These are phyloP conservation scores for Gasteruption jaculator DNA, from an alignment of 2,888 invertebrate genomes.

Conservation along the genomic window DNA sequence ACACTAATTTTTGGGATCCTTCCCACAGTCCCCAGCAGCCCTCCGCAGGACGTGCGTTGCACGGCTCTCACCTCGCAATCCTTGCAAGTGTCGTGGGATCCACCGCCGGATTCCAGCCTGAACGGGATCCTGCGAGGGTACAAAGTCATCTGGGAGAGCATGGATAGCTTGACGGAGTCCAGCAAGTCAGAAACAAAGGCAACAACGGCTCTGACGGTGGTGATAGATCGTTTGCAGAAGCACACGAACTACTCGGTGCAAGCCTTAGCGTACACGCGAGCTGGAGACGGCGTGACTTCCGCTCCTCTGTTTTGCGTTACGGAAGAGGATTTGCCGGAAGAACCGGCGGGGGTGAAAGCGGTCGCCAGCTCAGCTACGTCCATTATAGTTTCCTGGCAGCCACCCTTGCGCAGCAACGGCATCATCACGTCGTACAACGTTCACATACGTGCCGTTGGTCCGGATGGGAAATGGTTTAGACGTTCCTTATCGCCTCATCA, in stretches of 20 bases:
- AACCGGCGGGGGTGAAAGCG: slow-evolving; percentile 88
- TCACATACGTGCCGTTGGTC: slow-evolving; percentile 40
- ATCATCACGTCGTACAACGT: slow-evolving; percentile 47
- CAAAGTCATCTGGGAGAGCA: slow-evolving; percentile 61
- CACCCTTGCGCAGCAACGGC: slow-evolving; percentile 80
- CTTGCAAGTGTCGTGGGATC: slow-evolving; percentile 81
- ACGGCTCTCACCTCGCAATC: slow-evolving; percentile 79
- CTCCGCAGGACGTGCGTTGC: slow-evolving; percentile 78
- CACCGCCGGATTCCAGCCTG: slow-evolving; percentile 74
- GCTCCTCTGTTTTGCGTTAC: slow-evolving; percentile 82
- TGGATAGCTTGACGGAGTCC: slow-evolving; percentile 42
- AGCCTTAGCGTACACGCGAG: slow-evolving; percentile 81
- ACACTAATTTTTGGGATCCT: too few relatives aligned
- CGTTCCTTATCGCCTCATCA: slow-evolving; percentile 41
- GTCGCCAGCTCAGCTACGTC: slow-evolving; percentile 80
- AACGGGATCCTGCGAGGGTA: slow-evolving; percentile 83
- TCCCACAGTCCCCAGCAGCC: slow-evolving; percentile 84
- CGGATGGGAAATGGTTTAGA: slow-evolving; percentile 45
- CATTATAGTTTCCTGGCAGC: slow-evolving; percentile 85
- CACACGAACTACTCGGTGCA: slow-evolving; percentile 91
- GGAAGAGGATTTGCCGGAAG: slow-evolving; percentile 86
- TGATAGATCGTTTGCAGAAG: slow-evolving; percentile 72
- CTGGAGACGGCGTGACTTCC: slow-evolving; percentile 85
- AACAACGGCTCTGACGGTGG: slow-evolving; percentile 65
- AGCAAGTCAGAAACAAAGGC: slow-evolving; percentile 58